Conservation (phyloP, 2,113 vertebrate genomes). For the Greenwoodochromis staneri region DNA sequence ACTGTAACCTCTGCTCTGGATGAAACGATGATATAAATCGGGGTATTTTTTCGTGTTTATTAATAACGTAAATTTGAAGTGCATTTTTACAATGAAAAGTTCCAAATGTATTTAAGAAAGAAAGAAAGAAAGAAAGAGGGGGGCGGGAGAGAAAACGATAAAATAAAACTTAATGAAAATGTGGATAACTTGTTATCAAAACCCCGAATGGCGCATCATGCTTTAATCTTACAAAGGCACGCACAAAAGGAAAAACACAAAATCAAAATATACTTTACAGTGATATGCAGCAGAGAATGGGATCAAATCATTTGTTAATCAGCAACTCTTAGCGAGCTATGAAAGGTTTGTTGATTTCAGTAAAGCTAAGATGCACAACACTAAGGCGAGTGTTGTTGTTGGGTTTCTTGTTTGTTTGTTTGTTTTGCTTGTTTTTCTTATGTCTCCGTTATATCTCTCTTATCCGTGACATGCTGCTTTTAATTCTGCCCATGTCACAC, state of each 20-base stretch:
- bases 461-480: neutral
- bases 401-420: neutral
- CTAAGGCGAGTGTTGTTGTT: neutral
- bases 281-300: neutral
- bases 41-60: fast-evolving
- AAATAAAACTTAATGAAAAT: neutral
- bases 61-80: neutral
- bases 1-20: neutral
- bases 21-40: neutral
- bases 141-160: neutral
- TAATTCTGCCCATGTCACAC: fast-evolving
- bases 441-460: neutral
- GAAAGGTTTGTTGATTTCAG: neutral
- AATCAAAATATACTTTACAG: neutral
- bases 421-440: neutral
- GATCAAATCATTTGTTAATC: neutral
- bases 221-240: neutral
- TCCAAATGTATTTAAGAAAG: neutral
- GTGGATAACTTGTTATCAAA: neutral
- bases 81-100: fast-evolving
- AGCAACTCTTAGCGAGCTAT: neutral
- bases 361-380: neutral
- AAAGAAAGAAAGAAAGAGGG: neutral
- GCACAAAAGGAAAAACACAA: neutral
- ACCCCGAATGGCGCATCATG: neutral